Evolutionary conservation across 2,113 vertebrate genomes (phyloP).

Genomic region (Fregetta grallaria): DNA sequence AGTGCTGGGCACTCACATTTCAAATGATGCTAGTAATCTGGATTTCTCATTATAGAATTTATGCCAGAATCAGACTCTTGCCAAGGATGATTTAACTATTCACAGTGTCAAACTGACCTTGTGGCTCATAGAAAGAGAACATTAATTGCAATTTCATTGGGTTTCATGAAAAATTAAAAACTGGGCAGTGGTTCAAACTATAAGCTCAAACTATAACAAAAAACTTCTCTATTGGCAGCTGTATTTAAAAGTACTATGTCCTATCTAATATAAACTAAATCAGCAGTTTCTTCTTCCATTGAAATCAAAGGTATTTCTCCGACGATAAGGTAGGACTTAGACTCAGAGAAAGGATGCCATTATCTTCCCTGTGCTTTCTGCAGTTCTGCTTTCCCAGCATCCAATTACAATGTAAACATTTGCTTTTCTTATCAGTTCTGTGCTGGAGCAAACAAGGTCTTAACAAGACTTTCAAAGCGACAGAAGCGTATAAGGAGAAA

Average conservation of each 20-base stretch:
- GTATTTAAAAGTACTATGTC: background rate
- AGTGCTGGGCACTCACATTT: slow-evolving; percentile 77
- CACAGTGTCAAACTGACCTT: slow-evolving; percentile 70
- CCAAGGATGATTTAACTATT: slow-evolving; percentile 84
- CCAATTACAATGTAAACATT: background rate
- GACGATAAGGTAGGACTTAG: background rate
- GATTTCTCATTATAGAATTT: slow-evolving; percentile 83
- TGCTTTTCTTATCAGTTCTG: slow-evolving; percentile 5
- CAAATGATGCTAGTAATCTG: slow-evolving; percentile 82
- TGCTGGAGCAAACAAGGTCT: background rate
- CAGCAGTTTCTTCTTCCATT: background rate
- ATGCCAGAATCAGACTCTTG: slow-evolving; percentile 75
- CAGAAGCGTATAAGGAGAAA: background rate
- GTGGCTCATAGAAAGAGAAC: background rate
- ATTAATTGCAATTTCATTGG: slow-evolving; percentile 43
- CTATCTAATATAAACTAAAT: background rate
- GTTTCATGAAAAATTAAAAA: slow-evolving; percentile 45
- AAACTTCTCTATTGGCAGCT: background rate
- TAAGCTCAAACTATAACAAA: background rate
- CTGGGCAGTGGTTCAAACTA: background rate
- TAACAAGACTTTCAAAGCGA: background rate
- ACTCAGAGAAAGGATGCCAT: background rate
- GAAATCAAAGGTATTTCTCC: background rate
- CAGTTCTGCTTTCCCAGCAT: background rate
- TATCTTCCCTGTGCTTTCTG: background rate